Evolutionary conservation across 2,113 vertebrate genomes (phyloP).

Genomic region (Hyperopisus bebe): DNA sequence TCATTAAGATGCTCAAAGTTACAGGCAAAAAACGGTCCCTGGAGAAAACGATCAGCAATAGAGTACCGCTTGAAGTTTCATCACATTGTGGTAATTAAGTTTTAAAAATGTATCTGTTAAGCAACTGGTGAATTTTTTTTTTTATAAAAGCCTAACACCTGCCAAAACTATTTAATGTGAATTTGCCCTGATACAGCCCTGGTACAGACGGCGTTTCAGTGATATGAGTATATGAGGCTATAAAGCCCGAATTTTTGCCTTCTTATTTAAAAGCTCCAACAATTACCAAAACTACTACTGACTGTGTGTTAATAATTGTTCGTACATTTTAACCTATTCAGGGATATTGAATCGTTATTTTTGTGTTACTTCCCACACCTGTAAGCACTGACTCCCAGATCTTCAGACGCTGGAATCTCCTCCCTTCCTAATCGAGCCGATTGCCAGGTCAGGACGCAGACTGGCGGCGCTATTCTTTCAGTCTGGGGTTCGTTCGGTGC

Average conservation of each 20-base stretch:
- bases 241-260: background rate
- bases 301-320: background rate
- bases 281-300: background rate
- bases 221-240: background rate
- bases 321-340: background rate
- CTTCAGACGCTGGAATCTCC: background rate
- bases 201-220: background rate
- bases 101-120: background rate
- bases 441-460: background rate
- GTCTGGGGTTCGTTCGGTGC: background rate
- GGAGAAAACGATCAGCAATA: background rate
- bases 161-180: background rate
- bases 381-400: background rate
- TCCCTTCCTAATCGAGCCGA: background rate
- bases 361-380: background rate
- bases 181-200: background rate
- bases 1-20: background rate
- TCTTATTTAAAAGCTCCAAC: background rate
- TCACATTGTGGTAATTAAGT: background rate
- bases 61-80: background rate
- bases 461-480: background rate
- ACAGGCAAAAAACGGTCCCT: background rate
- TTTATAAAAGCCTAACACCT: background rate
- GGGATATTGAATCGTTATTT: background rate
- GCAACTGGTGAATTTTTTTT: background rate